Base-by-base conservation (phyloP, 2,888 invertebrate genomes). In the Ganaspis brasiliensis region DNA sequence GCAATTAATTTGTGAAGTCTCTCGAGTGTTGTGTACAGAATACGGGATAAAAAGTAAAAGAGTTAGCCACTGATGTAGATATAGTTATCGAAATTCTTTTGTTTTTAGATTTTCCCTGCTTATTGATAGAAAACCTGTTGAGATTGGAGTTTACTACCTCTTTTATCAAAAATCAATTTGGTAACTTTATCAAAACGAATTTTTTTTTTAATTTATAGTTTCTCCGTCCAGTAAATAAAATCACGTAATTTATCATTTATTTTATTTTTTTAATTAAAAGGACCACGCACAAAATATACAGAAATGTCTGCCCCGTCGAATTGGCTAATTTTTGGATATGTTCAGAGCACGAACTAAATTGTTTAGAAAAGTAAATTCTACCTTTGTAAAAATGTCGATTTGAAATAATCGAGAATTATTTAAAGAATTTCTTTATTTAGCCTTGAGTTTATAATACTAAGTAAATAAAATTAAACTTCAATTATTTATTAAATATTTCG, bases 101-200 rank as follows among this genome's bases (percentile, higher is more conserved):
- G 37, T 31, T 16, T 31, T 61, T 61, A 4, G n/a, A 35, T 61
- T 37, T 35, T 37, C 16, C 35, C 35, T 16, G 19, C n/a, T 8
- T 35, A 61, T 19, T 35, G 37, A 19, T 35, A 61, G 52, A 52
- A 52, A 52, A 52, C 52, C 19, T 52, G 35, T 63, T 21, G 37
- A 9, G 21, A 63, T 40, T 63, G 63, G 14, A 63, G 14, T 63
- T 63, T 24, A 63, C 40, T 63, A 21, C 37, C 21, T 14, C 19
- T 40, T 63, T 63, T 63, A 63, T 63, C 21, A 21, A 40, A 19
- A 37, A 40, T 45, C 14, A 63, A 21, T 21, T 37, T 45, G 63
- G 19, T 24, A 40, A 45, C 8, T 1, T 63, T 63, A 63, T 40
- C 14, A 5, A 21, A 9, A 37, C 12, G 1, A 52, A 52, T 6